These are phyloP conservation scores for Thunnus albacares DNA, from an alignment of 2,797 vertebrate species.

Conservation along the genomic window DNA sequence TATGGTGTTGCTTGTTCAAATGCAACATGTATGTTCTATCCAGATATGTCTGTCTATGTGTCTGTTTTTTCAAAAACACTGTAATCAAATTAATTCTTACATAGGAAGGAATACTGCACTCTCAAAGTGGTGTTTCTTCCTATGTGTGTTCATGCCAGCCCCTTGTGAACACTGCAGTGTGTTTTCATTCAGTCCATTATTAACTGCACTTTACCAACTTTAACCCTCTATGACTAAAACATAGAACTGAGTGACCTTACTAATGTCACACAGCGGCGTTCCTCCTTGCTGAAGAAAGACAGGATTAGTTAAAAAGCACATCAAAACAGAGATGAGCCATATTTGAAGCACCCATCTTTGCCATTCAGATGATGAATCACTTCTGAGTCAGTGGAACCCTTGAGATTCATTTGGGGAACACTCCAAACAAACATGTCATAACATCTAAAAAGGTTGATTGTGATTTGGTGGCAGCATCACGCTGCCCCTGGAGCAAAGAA, in stretches of 20 bases:
- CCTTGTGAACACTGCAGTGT: background rate
- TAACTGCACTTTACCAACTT: constrained; percentile 2
- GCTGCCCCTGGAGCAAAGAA: background rate
- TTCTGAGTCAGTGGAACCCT: constrained; percentile 71
- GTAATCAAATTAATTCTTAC: background rate
- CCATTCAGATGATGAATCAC: constrained; percentile 63
- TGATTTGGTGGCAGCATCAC: constrained; percentile 17
- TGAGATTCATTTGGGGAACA: constrained; percentile 23
- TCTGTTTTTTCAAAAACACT: background rate
- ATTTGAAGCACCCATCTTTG: constrained; percentile 50
- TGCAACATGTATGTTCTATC: background rate
- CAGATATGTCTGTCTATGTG: background rate
- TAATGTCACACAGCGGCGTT: constrained; percentile 47
- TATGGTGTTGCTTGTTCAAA: background rate
- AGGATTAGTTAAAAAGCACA: constrained; percentile 60
- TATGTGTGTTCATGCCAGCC: background rate
- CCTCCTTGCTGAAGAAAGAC: constrained; percentile 46
- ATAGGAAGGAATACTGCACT: background rate
- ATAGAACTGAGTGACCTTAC: constrained; percentile 27
- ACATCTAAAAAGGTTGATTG: constrained; percentile 8
- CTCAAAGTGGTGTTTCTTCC: background rate
- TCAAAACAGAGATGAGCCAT: constrained; percentile 56
- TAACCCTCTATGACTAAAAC: constrained; percentile 8
- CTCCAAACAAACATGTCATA: constrained; percentile 16
- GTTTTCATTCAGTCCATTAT: background rate